Evolutionary conservation across 2,888 invertebrate genomes (phyloP).

Genomic region (Hyppa rectilinea): DNA sequence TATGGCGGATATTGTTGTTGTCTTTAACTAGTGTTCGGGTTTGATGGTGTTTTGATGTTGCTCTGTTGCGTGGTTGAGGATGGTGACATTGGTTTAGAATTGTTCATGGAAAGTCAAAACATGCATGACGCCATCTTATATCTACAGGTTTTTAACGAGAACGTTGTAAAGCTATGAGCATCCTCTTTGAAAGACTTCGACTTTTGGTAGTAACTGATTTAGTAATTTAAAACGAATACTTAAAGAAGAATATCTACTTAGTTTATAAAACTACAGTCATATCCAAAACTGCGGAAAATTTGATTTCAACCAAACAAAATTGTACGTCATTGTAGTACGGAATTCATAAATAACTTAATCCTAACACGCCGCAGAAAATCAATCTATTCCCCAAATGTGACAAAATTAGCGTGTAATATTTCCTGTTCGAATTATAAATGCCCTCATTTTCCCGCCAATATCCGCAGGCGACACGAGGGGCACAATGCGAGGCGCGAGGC

Average conservation of each 20-base stretch:
- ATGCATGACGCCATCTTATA: neutral
- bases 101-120: neutral
- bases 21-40: conserved; percentile 39
- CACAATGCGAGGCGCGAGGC: conserved; percentile 56
- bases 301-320: conserved; percentile 49
- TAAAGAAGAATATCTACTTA: neutral
- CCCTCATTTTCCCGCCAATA: conserved; percentile 80
- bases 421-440: conserved; percentile 88
- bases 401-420: conserved; percentile 90
- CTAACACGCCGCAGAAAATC: conserved; percentile 81
- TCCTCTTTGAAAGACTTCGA: neutral
- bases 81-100: neutral
- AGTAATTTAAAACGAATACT: neutral
- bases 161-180: neutral
- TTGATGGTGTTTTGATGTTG: conserved; percentile 47
- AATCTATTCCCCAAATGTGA: conserved; percentile 85
- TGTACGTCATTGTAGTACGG: conserved; percentile 63
- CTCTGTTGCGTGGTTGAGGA: conserved; percentile 26
- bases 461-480: conserved; percentile 65
- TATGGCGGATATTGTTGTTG: conserved; percentile 73
- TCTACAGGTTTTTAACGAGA: neutral
- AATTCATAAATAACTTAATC: conserved; percentile 77
- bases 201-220: neutral
- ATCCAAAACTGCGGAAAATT: neutral
- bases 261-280: neutral